A percentile compares a stretch with the other conserved stretches of the same genome.
phyloP scores from a whole-genome alignment of 2,797 vertebrate species.

The Typhlichthys subterraneus region DNA sequence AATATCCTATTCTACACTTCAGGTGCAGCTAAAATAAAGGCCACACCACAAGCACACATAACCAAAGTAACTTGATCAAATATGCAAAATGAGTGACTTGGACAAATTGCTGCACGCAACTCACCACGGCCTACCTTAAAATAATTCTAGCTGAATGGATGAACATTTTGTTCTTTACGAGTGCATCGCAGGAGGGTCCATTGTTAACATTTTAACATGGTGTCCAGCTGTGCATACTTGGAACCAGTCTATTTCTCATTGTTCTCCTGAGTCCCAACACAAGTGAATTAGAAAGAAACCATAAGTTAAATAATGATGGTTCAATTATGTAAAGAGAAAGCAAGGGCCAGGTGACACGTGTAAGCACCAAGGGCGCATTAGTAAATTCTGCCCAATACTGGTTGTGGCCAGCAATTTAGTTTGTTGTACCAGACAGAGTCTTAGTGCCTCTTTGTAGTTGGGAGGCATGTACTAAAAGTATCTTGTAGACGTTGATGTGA shows the following conservation, averaged over 20 bases:
- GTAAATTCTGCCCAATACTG: too few species aligned
- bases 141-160: neutral
- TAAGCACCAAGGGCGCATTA: too few species aligned
- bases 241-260: neutral
- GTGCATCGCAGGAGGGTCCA: slow-evolving; percentile 4
- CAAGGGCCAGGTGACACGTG: too few species aligned
- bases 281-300: neutral
- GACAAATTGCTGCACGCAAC: neutral
- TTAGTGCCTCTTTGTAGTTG: too few species aligned
- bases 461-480: too few species aligned
- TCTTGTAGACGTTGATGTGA: too few species aligned
- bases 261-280: neutral
- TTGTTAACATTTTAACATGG: slow-evolving; percentile 4
- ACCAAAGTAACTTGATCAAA: neutral
- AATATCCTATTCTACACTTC: neutral
- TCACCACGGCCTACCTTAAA: neutral
- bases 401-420: too few species aligned
- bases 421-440: too few species aligned
- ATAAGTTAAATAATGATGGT: neutral
- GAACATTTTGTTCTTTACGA: neutral
- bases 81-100: neutral
- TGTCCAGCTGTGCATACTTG: slow-evolving; percentile 14
- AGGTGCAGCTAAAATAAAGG: neutral
- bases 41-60: neutral
- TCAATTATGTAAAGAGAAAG: too few species aligned